Percentiles rank a stretch among this genome's conserved stretches.
Evolutionary conservation across 2,113 vertebrate genomes (phyloP).

Genomic region (Rhegmatorhina hoffmannsi): DNA sequence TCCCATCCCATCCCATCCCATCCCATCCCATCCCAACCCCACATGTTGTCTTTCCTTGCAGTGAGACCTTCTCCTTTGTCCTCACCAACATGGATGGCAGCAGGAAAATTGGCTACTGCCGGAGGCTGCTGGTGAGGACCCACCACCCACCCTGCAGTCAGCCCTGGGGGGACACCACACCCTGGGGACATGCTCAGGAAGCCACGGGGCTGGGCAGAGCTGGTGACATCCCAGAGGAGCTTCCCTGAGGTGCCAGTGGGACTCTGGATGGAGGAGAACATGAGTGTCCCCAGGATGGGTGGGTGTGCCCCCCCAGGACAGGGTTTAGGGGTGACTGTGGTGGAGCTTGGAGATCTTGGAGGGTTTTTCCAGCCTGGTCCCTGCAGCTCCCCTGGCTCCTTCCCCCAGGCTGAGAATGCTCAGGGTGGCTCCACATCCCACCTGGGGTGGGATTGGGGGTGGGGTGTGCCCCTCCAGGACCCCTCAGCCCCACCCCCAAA

Average conservation of each 20-base stretch:
- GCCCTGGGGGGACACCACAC: accelerated
- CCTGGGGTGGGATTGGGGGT: not conserved
- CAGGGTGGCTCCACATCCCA: not conserved
- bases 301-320: not conserved
- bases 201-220: no score
- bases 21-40: not conserved
- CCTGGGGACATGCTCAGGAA: no score
- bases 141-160: not conserved
- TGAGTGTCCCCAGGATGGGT: not conserved
- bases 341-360: not conserved
- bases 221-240: not conserved
- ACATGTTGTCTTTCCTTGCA: constrained; percentile 50
- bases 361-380: not conserved
- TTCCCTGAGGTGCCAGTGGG: not conserved
- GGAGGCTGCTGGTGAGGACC: constrained; percentile 87
- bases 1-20: no score
- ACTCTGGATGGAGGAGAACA: not conserved
- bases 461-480: accelerated
- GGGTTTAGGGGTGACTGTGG: not conserved
- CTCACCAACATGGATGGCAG: constrained; percentile 93
- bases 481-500: not conserved
- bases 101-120: constrained; percentile 94
- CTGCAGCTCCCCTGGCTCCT: not conserved
- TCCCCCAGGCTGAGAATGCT: not conserved
- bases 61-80: constrained; percentile 96